These are phyloP conservation scores for Acanthisitta chloris DNA, from an alignment of 2,113 vertebrate species.

Conservation along the genomic window DNA sequence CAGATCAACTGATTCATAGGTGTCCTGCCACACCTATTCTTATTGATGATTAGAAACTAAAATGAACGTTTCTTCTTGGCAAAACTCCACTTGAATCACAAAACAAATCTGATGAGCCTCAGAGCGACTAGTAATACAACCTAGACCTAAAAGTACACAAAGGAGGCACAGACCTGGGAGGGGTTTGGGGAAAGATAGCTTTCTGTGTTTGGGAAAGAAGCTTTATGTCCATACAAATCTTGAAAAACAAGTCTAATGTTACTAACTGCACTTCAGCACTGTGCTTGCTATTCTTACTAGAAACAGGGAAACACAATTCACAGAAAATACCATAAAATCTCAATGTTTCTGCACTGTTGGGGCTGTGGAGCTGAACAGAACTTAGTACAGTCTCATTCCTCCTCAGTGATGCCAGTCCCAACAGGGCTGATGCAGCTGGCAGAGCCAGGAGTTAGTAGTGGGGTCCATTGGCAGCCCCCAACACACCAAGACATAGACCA, in stretches of 20 bases:
- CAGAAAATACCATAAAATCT: neutral
- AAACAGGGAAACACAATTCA: neutral
- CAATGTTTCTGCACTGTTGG: neutral
- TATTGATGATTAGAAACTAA: slow-evolving; percentile 24
- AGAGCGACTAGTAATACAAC: neutral
- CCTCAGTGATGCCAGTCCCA: neutral
- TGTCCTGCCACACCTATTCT: neutral
- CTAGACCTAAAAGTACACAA: neutral
- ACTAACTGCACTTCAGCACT: neutral
- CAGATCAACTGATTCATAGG: neutral
- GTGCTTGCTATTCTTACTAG: neutral
- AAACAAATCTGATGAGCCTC: neutral
- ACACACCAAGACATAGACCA: neutral
- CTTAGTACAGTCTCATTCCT: neutral
- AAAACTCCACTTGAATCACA: neutral
- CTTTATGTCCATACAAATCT: neutral
- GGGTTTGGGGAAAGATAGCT: neutral
- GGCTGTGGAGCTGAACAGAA: neutral
- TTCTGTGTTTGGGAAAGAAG: neutral
- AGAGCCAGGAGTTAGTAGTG: neutral
- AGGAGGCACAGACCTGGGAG: neutral
- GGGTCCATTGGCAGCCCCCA: neutral
- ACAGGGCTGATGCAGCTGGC: too few species aligned
- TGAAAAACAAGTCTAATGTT: neutral
- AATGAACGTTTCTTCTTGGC: neutral